These are phyloP conservation scores for Channa argus DNA, from an alignment of 2,113 vertebrate species.

Conservation along the genomic window DNA sequence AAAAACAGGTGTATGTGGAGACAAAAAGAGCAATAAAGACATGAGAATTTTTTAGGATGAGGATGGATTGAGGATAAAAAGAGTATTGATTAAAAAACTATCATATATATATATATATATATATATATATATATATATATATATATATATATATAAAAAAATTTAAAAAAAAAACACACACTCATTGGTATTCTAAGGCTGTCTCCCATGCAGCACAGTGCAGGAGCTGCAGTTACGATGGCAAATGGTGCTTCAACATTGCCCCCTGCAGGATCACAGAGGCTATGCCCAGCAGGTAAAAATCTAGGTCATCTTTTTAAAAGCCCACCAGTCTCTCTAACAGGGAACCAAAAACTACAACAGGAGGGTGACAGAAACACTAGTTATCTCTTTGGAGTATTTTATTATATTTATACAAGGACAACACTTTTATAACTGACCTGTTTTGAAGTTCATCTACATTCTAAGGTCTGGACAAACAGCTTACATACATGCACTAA, in stretches of 20 bases:
- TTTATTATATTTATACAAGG: conserved; percentile 63
- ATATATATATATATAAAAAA: background rate
- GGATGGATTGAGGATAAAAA: conserved; percentile 43
- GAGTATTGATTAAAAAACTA: background rate
- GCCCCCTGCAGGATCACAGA: conserved; percentile 71
- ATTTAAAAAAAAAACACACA: conserved; percentile 5
- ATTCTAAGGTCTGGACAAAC: conserved; percentile 15
- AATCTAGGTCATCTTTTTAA: conserved; percentile 81
- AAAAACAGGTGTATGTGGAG: conserved; percentile 63
- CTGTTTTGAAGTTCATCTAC: conserved; percentile 64
- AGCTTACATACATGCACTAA: background rate
- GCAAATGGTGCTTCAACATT: conserved; percentile 59
- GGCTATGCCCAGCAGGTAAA: background rate
- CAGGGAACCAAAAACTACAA: conserved; percentile 58
- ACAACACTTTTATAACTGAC: conserved; percentile 66
- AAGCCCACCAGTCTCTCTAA: conserved; percentile 56
- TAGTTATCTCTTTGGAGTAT: conserved; percentile 55
- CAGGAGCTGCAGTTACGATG: conserved; percentile 18
- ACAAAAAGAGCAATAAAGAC: conserved; percentile 37
- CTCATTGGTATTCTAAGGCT: conserved; percentile 83
- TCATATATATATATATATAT: no score
- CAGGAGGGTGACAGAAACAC: conserved; percentile 45
- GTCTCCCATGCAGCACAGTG: conserved; percentile 81
- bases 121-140: no score
- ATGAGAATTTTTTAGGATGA: conserved; percentile 23